Evolutionary conservation across 2,113 vertebrate genomes (phyloP), one percentile per base, ranked within the genome.

Genomic region (Sapayoa aenigma): DNA sequence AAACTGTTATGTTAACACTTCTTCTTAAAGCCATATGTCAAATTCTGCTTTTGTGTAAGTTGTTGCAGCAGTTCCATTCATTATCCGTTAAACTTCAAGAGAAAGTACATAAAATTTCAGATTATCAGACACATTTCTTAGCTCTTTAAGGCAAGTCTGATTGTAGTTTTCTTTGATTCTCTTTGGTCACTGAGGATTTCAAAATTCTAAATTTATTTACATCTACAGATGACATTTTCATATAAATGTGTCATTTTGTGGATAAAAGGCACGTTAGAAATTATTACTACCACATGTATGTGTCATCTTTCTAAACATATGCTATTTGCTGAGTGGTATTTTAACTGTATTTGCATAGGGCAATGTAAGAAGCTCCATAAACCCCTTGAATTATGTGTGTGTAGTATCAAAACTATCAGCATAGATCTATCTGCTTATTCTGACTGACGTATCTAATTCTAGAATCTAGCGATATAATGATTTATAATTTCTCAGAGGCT

Each of bases 391-490:
- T 95, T 84, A 74, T n/a, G 24, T 47, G 13, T 58, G 7, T 62
- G 7, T 30, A 14, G 14, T 60, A 90, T 90, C 67, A 81, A 92
- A 90, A 67, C 21, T 59, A 63, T 63, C 72, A 67, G 23, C 22
- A 33, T 84, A 86, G 94, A 86, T 62, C 33, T 77, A 81, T 50
- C 73, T 92, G 17, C n/a, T 87, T 90, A 72, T 86, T 94, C 86
- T 71, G 33, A 71, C 5, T 87, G 91, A 89, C 81, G 28, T 86
- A 75, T 12, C 16, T 84, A 50, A 74, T 89, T 93, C 93, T 84
- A 60, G 93, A 93, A 87, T 78, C 59, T 84, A 74, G 24, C 17
- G 8, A 12, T 49, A 75, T 75, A 92, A 92, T 18, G 31, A 47
- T 84, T 71, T 89, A 28, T 78, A 94, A 59, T 35, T 84, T 86